A percentile compares a stretch with the other conserved stretches of the same genome.
Conservation (phyloP, 2,113 vertebrate genomes). For the Setophaga petechia region DNA sequence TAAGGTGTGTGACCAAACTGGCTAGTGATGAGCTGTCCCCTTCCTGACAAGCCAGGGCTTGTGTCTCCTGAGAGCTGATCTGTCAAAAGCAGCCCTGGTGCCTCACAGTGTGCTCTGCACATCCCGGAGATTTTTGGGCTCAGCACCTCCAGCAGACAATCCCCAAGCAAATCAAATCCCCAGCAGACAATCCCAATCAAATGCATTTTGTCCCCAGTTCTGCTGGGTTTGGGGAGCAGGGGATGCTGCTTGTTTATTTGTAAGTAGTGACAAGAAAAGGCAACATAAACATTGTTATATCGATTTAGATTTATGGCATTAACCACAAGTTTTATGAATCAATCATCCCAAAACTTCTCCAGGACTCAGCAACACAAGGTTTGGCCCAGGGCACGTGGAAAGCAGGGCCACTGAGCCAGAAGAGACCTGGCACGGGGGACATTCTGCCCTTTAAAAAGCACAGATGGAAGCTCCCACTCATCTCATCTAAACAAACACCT, state of each 20-base stretch:
- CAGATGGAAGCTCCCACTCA: background rate
- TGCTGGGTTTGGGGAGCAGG: background rate
- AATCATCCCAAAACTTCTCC: background rate
- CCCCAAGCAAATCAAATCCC: background rate
- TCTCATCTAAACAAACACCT: background rate
- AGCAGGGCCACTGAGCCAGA: background rate
- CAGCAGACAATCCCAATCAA: too few relatives aligned
- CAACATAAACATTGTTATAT: accelerated
- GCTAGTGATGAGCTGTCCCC: background rate
- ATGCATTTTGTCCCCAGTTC: background rate
- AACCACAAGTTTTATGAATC: background rate
- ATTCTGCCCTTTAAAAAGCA: background rate
- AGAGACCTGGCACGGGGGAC: background rate
- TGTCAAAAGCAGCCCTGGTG: background rate
- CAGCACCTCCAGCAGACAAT: background rate
- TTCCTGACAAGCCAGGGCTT: background rate
- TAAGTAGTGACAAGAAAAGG: background rate
- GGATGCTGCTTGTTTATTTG: background rate
- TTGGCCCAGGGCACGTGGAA: background rate
- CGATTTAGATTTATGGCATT: background rate
- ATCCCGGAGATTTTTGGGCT: background rate
- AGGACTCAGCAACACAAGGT: background rate
- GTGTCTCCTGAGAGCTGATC: background rate
- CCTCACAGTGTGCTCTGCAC: background rate
- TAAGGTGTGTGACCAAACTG: background rate